Conservation (phyloP, 2,113 vertebrate species). For the Isichthys henryi region DNA sequence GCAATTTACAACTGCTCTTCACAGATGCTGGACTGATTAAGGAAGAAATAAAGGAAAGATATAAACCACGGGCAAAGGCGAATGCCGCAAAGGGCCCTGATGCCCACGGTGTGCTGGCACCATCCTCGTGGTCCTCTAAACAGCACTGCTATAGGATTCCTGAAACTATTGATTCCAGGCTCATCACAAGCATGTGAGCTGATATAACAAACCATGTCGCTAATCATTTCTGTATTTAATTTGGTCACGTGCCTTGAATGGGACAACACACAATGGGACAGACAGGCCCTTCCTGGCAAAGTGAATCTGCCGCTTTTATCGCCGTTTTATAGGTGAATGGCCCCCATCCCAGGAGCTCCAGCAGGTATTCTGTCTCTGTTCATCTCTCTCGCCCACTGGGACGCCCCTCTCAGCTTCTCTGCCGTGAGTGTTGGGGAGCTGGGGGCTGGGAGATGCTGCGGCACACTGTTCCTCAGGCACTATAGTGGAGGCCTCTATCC, state of each 20-base stretch:
- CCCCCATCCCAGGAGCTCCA: conserved; percentile 11
- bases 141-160: not conserved
- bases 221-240: not conserved
- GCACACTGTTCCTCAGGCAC: conserved; percentile 9
- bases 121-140: not conserved
- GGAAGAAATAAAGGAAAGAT: not conserved
- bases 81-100: not conserved
- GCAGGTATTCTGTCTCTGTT: conserved; percentile 10
- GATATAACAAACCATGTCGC: not conserved
- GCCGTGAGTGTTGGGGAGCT: not conserved
- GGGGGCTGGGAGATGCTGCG: not conserved
- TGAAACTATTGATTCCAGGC: not conserved
- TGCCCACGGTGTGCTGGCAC: not conserved
- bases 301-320: not conserved
- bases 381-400: conserved; percentile 19
- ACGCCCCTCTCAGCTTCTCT: conserved; percentile 20
- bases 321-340: conserved; percentile 13
- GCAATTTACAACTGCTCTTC: not conserved
- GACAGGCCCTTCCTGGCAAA: not conserved
- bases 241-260: not conserved
- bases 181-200: not conserved
- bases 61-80: not conserved
- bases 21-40: not conserved
- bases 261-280: not conserved
- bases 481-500: conserved; percentile 23